phyloP scores from a whole-genome alignment of 1,140 invertebrate species.

The Xylocopa sonorina region DNA sequence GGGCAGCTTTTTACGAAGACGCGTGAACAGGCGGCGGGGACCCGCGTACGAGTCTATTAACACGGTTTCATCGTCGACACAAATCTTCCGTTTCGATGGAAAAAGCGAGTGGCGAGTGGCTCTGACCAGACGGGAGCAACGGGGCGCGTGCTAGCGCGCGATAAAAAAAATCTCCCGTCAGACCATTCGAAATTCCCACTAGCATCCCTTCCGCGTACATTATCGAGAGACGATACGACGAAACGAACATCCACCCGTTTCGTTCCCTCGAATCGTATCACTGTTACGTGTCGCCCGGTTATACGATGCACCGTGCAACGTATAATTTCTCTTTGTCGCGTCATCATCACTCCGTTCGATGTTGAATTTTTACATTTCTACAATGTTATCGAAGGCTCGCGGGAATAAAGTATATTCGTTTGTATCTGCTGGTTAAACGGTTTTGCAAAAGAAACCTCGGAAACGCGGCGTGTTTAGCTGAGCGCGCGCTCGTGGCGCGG shows the following conservation, averaged over 20 bases:
- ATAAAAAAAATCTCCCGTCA: not conserved
- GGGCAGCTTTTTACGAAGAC: slow-evolving; percentile 53
- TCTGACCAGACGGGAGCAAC: slow-evolving; percentile 19
- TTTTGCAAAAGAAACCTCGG: not conserved
- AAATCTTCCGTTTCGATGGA: slow-evolving; percentile 57
- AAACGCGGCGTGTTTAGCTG: not conserved
- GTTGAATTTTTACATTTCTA: too few species aligned
- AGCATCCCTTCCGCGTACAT: not conserved
- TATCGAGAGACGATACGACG: slow-evolving; percentile 6
- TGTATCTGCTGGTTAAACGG: too few species aligned
- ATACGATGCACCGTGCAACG: too few species aligned
- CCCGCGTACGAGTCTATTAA: slow-evolving; percentile 53
- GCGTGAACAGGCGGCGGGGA: slow-evolving; percentile 55
- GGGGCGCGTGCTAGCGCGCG: slow-evolving; percentile 47
- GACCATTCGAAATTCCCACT: slow-evolving; percentile 1
- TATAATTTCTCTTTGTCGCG: too few species aligned
- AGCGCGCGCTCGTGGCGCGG: not conserved
- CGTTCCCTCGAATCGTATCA: too few species aligned
- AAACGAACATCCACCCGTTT: too few species aligned
- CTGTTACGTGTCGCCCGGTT: too few species aligned
- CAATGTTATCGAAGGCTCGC: too few species aligned
- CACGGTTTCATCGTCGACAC: slow-evolving; percentile 61
- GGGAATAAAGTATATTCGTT: too few species aligned
- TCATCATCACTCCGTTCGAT: too few species aligned
- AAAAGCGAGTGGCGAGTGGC: slow-evolving; percentile 28